Evolutionary conservation across 2,888 invertebrate species (phyloP), one percentile per base, ranked within the genome.

Genomic region (Elysia crispata): DNA sequence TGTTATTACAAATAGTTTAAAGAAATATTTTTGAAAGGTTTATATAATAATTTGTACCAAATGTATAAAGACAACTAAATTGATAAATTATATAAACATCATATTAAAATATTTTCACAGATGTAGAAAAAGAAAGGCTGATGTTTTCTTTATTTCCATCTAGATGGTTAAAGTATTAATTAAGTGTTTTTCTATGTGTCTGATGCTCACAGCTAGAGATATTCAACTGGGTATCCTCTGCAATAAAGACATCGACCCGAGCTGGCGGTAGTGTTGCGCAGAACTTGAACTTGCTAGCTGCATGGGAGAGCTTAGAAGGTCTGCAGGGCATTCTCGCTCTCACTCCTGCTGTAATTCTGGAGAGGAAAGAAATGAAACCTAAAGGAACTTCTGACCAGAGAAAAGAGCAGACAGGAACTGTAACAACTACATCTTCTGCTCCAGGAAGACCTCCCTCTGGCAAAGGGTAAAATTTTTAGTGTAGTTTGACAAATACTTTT

Each of bases 261-360:
- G 96, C 97, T 73, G 96, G 96, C 74, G 96, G 96, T 83, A 96
- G 95, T 92, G 96, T 96, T 80, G 87, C 88, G 66, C 97, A 97
- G 93, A 98, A 98, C 93, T 95, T 97, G 91, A 94, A 97, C 82
- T 94, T 97, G 93, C 95, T 97, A 86, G 97, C 97, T 13, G 95
- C 96, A 0, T 97, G 97, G 97, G 94, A 97, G 77, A 92, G 97
- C 76, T 94, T 97, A 28, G 95, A 96, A 76, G 97, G 97, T 0
- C 94, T 98, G 28, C 97, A 97, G 91, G 95, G 90, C 57, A 90
- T 92, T 66, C 84, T 92, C 76, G 77, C 84, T 30, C 83, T 89
- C 64, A 89, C 89, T 15, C 90, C 88, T 18, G 86, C 87, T 18
- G 85, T 85, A 76, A 86, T 90, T 28, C 83, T 89, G 49, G 90